Percentiles rank a stretch among this genome's conserved stretches.
Conservation (phyloP, 64 coral and sea anemone species). For the Montipora sp. region DNA sequence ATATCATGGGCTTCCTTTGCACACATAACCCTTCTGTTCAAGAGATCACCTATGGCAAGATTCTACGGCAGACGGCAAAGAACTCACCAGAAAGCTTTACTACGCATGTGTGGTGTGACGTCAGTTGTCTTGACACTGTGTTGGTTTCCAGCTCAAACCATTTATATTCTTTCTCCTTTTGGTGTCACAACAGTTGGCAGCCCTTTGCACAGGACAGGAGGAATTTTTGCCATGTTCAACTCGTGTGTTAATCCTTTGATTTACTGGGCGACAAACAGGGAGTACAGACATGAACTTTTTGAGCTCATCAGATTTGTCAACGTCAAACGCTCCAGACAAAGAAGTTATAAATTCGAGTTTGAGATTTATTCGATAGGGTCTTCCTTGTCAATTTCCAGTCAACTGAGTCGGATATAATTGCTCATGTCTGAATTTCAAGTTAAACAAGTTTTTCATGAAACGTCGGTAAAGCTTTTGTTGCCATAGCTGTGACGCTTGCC, state of each 20-base stretch:
- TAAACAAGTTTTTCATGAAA: no score
- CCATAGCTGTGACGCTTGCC: no score
- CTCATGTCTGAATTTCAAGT: no score
- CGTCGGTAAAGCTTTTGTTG: no score
- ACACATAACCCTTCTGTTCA: no score
- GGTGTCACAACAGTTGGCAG: not conserved
- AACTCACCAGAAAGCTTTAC: conserved; percentile 21
- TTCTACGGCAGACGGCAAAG: not conserved
- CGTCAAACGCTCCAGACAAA: no score
- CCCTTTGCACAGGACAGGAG: not conserved
- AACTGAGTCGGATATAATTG: no score
- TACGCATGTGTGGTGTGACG: conserved; percentile 70
- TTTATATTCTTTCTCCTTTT: conserved; percentile 50
- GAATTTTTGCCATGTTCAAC: conserved; percentile 38
- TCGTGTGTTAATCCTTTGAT: conserved; percentile 54
- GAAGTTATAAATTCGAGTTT: no score
- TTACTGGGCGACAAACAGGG: conserved; percentile 48
- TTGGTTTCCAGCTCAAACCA: conserved; percentile 68
- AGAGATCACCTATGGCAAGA: conserved; percentile 12
- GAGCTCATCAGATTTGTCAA: no score
- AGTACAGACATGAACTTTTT: not conserved
- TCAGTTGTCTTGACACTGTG: conserved; percentile 48
- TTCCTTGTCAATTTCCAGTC: no score
- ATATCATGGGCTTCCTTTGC: conserved; percentile 15
- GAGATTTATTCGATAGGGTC: no score